Conservation (phyloP, 2,888 invertebrate genomes). For the Polydrusus tereticollis region DNA sequence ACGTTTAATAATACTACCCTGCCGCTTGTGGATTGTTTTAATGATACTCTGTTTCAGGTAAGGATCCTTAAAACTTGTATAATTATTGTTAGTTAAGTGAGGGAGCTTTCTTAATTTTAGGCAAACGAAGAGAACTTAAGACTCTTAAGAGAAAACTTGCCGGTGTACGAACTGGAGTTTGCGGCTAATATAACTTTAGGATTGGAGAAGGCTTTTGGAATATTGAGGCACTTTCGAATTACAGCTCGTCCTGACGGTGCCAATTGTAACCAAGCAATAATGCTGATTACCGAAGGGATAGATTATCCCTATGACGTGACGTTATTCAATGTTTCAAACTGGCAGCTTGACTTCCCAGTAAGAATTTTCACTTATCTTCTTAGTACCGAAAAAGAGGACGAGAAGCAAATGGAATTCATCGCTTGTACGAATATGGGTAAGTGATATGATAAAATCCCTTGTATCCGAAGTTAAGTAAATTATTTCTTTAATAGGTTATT, state of each 20-base stretch:
- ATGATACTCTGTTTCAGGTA: slow-evolving; percentile 80
- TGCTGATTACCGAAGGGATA: slow-evolving; percentile 98
- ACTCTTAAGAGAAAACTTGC: slow-evolving; percentile 62
- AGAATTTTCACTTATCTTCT: slow-evolving; percentile 98
- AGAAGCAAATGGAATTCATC: slow-evolving; percentile 94
- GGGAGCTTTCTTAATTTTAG: slow-evolving; percentile 51
- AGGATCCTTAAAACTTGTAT: not conserved
- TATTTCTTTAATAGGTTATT: not conserved
- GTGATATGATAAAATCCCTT: not conserved
- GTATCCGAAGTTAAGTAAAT: not conserved
- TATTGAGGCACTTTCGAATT: slow-evolving; percentile 70
- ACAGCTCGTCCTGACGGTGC: slow-evolving; percentile 55
- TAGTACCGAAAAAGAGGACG: slow-evolving; percentile 83
- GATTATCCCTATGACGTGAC: slow-evolving; percentile 89
- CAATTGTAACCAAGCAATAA: slow-evolving; percentile 92
- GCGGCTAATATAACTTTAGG: slow-evolving; percentile 61
- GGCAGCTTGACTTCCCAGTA: slow-evolving; percentile 80
- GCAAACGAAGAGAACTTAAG: slow-evolving; percentile 66
- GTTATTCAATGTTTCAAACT: slow-evolving; percentile 88
- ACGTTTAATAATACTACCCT: slow-evolving; percentile 86
- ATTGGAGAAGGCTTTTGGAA: slow-evolving; percentile 84
- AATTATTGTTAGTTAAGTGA: too few relatives aligned
- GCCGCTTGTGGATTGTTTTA: slow-evolving; percentile 89
- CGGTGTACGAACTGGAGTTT: slow-evolving; percentile 57
- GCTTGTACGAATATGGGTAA: slow-evolving; percentile 93